Conservation (phyloP, 2,113 vertebrate species). For the Gadus chalcogrammus region DNA sequence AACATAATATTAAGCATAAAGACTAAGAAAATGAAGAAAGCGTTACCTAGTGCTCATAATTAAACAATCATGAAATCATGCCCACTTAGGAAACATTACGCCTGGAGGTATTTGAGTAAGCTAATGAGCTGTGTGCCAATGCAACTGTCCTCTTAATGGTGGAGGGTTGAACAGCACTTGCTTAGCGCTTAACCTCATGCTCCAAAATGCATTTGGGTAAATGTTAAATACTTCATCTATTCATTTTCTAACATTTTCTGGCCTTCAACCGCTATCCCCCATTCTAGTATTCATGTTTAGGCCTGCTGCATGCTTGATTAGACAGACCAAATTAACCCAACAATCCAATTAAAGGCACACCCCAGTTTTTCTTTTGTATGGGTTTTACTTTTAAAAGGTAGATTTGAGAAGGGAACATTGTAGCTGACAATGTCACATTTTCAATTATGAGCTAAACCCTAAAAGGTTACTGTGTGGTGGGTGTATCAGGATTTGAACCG, state of each 20-base stretch:
- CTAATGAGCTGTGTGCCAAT: conserved; percentile 57
- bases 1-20: conserved; percentile 76
- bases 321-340: no score
- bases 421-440: no score
- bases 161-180: conserved; percentile 30
- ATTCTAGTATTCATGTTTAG: no score
- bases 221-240: conserved; percentile 36
- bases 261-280: not conserved
- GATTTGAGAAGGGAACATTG: no score
- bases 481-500: no score
- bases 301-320: no score
- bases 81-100: conserved; percentile 74
- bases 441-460: no score
- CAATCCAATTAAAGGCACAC: no score
- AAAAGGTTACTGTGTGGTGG: no score
- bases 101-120: conserved; percentile 64
- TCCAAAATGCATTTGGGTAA: conserved; percentile 36
- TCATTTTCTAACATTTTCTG: conserved; percentile 13
- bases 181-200: conserved; percentile 39
- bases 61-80: conserved; percentile 73
- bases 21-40: conserved; percentile 67
- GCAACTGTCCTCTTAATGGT: conserved; percentile 41
- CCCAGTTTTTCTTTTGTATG: no score
- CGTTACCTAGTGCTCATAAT: conserved; percentile 75
- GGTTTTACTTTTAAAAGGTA: no score